phyloP scores from a whole-genome alignment of 2,888 invertebrate genomes.

The Eristalis tenax region DNA sequence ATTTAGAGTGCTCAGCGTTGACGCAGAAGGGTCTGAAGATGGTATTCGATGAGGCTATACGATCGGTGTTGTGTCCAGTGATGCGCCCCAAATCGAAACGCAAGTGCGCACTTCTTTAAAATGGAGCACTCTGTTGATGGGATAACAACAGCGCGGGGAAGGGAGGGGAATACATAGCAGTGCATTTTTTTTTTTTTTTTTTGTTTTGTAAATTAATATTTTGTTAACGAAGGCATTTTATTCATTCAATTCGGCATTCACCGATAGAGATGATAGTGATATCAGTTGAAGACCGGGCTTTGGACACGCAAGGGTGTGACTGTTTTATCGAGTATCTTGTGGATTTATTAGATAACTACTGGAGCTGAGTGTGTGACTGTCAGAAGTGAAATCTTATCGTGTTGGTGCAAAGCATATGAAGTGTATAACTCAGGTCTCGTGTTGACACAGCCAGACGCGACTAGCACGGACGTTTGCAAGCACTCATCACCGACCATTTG shows the following conservation, averaged over 20 bases:
- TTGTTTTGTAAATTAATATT: slow-evolving; percentile 27
- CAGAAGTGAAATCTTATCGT: neutral
- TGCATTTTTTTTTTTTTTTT: slow-evolving; percentile 53
- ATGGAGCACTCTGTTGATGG: slow-evolving; percentile 9
- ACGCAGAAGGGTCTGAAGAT: slow-evolving; percentile 80
- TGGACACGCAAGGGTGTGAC: neutral
- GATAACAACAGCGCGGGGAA: slow-evolving; percentile 9
- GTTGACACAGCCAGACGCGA: neutral
- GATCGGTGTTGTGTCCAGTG: slow-evolving; percentile 79
- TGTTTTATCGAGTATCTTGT: neutral
- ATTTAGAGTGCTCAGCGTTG: slow-evolving; percentile 79
- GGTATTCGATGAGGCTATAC: slow-evolving; percentile 80
- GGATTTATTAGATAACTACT: no score
- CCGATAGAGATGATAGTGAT: neutral
- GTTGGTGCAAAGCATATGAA: neutral
- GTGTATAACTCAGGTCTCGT: neutral
- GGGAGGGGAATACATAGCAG: slow-evolving; percentile 30
- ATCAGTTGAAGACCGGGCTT: neutral
- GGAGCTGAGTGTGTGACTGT: no score
- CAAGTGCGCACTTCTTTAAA: slow-evolving; percentile 73
- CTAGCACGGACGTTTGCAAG: neutral
- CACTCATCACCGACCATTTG: neutral
- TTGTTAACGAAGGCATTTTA: slow-evolving; percentile 13
- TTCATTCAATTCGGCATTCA: neutral
- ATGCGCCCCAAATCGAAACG: slow-evolving; percentile 76